Conservation (phyloP, 2,888 invertebrate species). For the Taenaris catops region DNA sequence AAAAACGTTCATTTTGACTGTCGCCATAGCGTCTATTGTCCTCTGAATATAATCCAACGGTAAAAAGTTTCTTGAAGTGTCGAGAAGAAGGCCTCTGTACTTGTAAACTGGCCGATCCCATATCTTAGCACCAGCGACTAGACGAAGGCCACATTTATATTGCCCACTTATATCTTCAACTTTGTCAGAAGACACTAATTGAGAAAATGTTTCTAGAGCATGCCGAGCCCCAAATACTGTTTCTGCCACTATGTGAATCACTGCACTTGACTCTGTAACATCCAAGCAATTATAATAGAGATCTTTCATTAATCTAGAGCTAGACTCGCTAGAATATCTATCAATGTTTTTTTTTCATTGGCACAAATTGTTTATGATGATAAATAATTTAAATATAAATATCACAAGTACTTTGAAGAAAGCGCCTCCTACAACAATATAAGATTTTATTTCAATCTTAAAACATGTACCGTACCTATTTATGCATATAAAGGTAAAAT, state of each 20-base stretch:
- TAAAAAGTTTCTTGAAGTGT: slow-evolving; percentile 93
- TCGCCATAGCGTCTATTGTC: slow-evolving; percentile 91
- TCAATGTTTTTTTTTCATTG: no score
- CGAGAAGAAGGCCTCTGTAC: slow-evolving; percentile 93
- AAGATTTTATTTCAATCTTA: no score
- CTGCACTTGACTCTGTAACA: slow-evolving; percentile 60
- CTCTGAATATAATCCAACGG: slow-evolving; percentile 83
- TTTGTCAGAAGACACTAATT: slow-evolving; percentile 75
- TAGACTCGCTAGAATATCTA: no score
- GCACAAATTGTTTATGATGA: no score
- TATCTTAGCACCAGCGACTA: slow-evolving; percentile 82
- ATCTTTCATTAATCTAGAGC: no score
- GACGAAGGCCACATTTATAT: slow-evolving; percentile 73
- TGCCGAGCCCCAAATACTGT: slow-evolving; percentile 88
- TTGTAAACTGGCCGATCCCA: slow-evolving; percentile 89
- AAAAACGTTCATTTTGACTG: slow-evolving; percentile 93
- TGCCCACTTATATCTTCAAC: slow-evolving; percentile 38
- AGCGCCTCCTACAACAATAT: no score
- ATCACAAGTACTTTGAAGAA: no score
- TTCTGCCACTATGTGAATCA: slow-evolving; percentile 75
- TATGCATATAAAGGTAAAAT: no score
- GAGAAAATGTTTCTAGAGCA: slow-evolving; percentile 87
- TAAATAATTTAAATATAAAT: no score
- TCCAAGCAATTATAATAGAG: no score
- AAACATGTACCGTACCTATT: no score